Evolutionary conservation across 2,797 vertebrate species (phyloP), one percentile per base, ranked within the genome.

Genomic region (Myotis daubentonii): DNA sequence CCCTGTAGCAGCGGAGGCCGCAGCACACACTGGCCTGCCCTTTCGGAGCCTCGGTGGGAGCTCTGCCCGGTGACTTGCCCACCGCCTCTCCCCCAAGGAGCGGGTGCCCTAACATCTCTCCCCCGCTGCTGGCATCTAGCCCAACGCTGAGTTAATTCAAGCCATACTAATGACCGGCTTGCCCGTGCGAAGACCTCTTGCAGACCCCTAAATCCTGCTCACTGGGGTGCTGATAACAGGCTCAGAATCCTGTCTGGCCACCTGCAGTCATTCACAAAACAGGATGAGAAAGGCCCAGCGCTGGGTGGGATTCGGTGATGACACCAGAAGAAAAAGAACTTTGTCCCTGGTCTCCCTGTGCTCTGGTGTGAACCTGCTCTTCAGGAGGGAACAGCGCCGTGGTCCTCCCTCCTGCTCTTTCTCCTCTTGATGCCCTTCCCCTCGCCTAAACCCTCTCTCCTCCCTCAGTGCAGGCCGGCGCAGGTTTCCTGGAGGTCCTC

Each of bases 111-210:
- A 94, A 94, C 91, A 96, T 94, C 95, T 97, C 94, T 87, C 87
- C 95, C 96, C 96, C 3, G 81, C 94, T 84, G 95, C 94, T 97
- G 98, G 96, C 93, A 68, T 97, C 97, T 97, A 94, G 97, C 96
- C 97, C 96, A 75, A 76, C 65, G 82, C 96, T 96, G 95, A 97
- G 97, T 97, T 98, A 98, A 98, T 97, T 98, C 91, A 87, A 97
- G 97, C 98, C 97, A 91, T 85, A 79, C 94, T 95, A 97, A 98
- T 97, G 98, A 98, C 97, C 38, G 68, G 95, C 83, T 97, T 97
- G 96, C 97, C 70, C 62, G 94, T 93, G 94, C 97, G 60, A 44
- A 97, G 97, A 96, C 96, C 96, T 96, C 97, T 97, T 88, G 91
- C 94, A 95, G 90, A 89, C 94, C 90, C 92, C 92, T 95, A 98